A percentile compares a stretch with the other conserved stretches of the same genome.
Evolutionary conservation across 2,888 invertebrate species (phyloP).

Genomic region (Sicus ferrugineus): DNA sequence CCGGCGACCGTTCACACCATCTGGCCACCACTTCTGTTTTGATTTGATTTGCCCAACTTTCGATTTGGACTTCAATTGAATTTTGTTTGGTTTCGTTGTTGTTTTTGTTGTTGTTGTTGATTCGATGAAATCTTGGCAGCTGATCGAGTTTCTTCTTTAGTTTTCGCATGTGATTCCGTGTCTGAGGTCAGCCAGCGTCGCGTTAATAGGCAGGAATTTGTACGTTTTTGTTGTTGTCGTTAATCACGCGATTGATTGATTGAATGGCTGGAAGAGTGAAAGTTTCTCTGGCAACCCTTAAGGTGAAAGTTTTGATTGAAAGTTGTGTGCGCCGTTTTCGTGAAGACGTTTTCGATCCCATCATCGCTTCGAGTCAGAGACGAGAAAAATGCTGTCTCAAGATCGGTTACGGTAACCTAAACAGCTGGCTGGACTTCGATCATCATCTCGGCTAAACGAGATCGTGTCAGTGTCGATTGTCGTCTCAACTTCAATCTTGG

Average conservation of each 20-base stretch:
- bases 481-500: no score
- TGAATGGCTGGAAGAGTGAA: background rate
- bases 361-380: no score
- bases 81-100: background rate
- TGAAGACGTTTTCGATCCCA: no score
- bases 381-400: no score
- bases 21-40: background rate
- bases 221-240: background rate
- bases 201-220: no score
- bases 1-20: conserved; percentile 5
- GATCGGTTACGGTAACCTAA: no score
- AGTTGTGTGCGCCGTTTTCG: no score
- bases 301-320: no score
- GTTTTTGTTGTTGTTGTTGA: background rate
- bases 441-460: no score
- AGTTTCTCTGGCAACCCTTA: background rate
- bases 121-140: background rate
- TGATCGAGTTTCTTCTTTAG: no score
- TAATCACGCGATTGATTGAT: background rate
- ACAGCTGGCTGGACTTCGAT: no score
- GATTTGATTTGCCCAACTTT: background rate
- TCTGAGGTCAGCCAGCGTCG: background rate
- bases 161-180: background rate
- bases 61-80: background rate
- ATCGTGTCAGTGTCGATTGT: no score